phyloP scores from a whole-genome alignment of 2,113 vertebrate genomes.

The Vidua chalybeata region DNA sequence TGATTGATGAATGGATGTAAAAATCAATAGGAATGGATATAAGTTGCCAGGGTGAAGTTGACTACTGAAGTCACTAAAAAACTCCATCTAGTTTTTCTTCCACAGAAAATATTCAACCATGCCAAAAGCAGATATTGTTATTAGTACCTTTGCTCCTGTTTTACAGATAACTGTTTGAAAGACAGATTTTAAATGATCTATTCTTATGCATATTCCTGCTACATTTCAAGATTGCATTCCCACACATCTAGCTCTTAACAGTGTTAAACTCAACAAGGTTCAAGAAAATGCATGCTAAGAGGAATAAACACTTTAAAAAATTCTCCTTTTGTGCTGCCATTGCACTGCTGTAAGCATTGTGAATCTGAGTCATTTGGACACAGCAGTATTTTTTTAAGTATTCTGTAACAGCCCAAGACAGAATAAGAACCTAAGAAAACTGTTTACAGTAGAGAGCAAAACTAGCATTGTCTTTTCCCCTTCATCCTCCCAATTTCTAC shows the following conservation, averaged over 20 bases:
- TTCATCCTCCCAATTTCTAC: not conserved
- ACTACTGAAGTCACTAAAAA: not conserved
- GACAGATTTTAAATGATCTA: not conserved
- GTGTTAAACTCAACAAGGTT: not conserved
- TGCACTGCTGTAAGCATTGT: not conserved
- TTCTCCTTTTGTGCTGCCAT: not conserved
- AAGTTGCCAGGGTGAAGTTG: not conserved
- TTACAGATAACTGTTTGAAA: not conserved
- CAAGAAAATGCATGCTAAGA: not conserved
- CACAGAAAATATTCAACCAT: not conserved
- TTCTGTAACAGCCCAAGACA: not conserved
- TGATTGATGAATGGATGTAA: not conserved
- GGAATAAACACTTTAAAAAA: not conserved
- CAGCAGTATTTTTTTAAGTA: not conserved
- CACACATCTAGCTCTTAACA: not conserved
- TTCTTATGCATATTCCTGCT: not conserved
- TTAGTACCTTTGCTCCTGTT: not conserved
- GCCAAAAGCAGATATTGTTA: not conserved
- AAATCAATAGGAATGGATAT: not conserved
- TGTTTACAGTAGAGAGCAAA: not conserved
- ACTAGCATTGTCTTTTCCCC: not conserved
- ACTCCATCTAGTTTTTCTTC: not conserved
- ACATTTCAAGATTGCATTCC: not conserved
- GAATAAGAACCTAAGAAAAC: not conserved
- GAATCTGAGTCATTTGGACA: not conserved